Conservation (phyloP, 2,113 vertebrate species). For the Rhegmatorhina hoffmannsi region DNA sequence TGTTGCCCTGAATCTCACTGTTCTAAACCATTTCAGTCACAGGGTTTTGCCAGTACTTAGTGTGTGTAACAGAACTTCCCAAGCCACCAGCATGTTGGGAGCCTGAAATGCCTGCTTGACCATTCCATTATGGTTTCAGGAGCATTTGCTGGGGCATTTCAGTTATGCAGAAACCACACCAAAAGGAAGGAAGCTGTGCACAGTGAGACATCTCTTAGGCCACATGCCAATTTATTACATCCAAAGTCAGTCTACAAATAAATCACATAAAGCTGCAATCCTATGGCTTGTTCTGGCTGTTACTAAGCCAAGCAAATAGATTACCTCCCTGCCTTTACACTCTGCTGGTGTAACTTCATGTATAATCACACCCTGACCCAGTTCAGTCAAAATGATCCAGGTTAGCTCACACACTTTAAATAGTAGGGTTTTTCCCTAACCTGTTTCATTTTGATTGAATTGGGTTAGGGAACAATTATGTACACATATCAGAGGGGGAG, state of each 20-base stretch:
- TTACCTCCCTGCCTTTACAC: neutral
- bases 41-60: neutral
- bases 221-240: neutral
- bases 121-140: neutral
- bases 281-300: neutral
- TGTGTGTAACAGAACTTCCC: neutral
- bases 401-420: constrained; percentile 53
- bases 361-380: constrained; percentile 54
- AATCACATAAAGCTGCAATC: neutral
- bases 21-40: neutral
- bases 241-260: neutral
- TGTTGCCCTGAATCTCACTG: neutral
- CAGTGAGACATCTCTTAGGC: neutral
- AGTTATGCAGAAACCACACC: neutral
- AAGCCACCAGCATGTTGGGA: neutral
- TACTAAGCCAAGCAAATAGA: constrained; percentile 28
- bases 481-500: neutral
- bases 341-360: neutral
- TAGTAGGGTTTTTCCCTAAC: constrained; percentile 39
- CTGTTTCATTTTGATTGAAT: constrained; percentile 61
- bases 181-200: neutral
- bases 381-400: constrained; percentile 64
- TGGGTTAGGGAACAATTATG: constrained; percentile 51
- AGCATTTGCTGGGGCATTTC: neutral
- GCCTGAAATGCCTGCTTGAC: neutral